Evolutionary conservation across 2,888 invertebrate species (phyloP).

Genomic region (Colletes collaris): DNA sequence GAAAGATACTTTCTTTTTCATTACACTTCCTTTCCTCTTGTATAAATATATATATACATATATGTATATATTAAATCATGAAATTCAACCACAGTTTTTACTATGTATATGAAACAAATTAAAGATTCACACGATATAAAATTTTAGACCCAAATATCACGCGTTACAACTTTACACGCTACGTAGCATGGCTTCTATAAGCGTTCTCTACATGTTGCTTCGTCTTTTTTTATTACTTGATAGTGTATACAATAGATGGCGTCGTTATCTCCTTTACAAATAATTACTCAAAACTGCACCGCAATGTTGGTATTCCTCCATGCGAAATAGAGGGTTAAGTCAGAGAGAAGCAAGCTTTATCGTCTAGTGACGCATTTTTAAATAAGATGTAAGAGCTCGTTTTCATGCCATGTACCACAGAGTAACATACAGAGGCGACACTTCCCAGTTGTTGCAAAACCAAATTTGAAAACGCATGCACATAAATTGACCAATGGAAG

Average conservation of each 20-base stretch:
- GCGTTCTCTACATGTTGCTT: conserved; percentile 10
- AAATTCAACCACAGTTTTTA: neutral
- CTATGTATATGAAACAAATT: neutral
- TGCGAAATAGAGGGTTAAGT: too few species aligned
- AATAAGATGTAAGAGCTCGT: too few species aligned
- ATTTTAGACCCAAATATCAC: neutral
- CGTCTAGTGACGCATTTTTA: too few species aligned
- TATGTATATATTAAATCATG: neutral
- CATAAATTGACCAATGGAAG: too few species aligned
- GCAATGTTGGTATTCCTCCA: neutral
- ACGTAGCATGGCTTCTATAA: conserved; percentile 10
- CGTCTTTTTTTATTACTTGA: neutral
- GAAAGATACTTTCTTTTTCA: neutral
- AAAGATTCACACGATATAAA: neutral
- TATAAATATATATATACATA: neutral
- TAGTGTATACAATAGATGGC: neutral
- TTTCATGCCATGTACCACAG: too few species aligned
- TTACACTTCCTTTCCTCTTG: neutral
- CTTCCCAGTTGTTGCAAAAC: too few species aligned
- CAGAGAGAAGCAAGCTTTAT: too few species aligned
- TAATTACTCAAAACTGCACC: too few species aligned
- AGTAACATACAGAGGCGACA: too few species aligned
- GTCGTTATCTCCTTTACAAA: neutral
- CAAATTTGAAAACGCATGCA: too few species aligned
- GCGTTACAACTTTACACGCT: neutral